Evolutionary conservation across 2,797 vertebrate genomes (phyloP), one percentile per base, ranked within the genome.

Genomic region (Hipposideros larvatus): DNA sequence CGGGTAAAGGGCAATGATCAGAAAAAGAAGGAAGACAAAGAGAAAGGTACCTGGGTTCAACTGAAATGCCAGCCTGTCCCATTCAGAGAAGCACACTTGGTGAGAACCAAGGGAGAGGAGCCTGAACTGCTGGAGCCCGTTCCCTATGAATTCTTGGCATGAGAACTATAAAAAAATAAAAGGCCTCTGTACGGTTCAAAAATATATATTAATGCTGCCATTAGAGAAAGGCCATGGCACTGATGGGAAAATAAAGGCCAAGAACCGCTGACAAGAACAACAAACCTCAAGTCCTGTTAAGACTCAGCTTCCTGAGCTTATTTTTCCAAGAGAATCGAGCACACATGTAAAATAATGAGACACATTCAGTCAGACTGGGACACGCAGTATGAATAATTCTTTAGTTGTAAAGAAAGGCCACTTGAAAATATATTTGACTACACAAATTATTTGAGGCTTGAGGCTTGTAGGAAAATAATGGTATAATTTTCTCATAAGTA

Each of bases 401-500:
- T 80, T 53, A 68, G 48, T 55, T 46, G 80, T 34, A 93, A 86
- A 94, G 46, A 92, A 91, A 86, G 63, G 5, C 77, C 85, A 95
- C 73, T 95, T 95, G 57, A 89, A 96, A 96, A 90, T 90, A 63
- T 86, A 94, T 97, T 92, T 80, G 74, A 95, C 41, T 85, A 68
- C 14, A 87, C 48, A 89, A 91, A 95, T 96, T 94, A 93, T 51
- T 92, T 88, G 66, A 91, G 28, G 46, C 51, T 93, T 96, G 53
- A 95, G 24, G 73, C 53, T 93, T 86, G 11, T 37, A 80, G 74
- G 74, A 94, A 96, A 97, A 90, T 83, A 95, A 84, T 77, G 78
- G 90, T 92, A 77, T 92, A 71, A 97, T 96, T 95, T 97, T 95
- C 87, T 95, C 51, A 9, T 97, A 87, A 95, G 55, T 90, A 85